Percentiles rank a stretch among this genome's conserved stretches.
These are phyloP conservation scores for Dasyurus viverrinus DNA, from an alignment of 2,113 vertebrate genomes.

Conservation along the genomic window DNA sequence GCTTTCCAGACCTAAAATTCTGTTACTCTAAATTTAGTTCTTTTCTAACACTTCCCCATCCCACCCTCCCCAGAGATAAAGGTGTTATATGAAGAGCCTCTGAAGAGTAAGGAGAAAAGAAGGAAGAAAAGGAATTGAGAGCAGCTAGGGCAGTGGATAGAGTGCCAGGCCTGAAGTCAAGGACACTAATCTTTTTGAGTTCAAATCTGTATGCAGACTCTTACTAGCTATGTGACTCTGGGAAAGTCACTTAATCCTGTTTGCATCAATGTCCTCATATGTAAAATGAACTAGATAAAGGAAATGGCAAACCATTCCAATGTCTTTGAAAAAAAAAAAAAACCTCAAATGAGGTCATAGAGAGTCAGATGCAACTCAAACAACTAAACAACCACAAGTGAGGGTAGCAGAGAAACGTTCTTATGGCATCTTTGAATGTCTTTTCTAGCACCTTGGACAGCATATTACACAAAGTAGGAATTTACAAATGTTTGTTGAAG, in stretches of 20 bases:
- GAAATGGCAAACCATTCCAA: not conserved
- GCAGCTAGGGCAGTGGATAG: not conserved
- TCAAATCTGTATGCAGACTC: not conserved
- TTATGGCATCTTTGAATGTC: not conserved
- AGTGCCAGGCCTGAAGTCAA: not conserved
- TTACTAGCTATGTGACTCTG: not conserved
- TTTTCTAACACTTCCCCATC: not conserved
- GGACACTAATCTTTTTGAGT: not conserved
- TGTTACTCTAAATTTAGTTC: not conserved
- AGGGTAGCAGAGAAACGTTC: not conserved
- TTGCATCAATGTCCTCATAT: not conserved
- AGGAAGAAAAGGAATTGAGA: not conserved
- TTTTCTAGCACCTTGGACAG: not conserved
- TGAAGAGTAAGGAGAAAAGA: slow-evolving; percentile 1
- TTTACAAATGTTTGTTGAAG: not conserved
- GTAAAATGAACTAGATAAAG: not conserved
- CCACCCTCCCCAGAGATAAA: not conserved
- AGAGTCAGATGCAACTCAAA: not conserved
- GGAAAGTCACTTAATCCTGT: not conserved
- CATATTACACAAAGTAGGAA: not conserved
- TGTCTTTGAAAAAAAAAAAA: not conserved
- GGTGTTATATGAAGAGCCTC: not conserved
- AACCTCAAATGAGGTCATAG: not conserved
- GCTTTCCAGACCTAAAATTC: not conserved
- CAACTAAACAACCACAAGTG: not conserved